Conservation (phyloP, 2,113 vertebrate genomes). For the Micromys minutus region DNA sequence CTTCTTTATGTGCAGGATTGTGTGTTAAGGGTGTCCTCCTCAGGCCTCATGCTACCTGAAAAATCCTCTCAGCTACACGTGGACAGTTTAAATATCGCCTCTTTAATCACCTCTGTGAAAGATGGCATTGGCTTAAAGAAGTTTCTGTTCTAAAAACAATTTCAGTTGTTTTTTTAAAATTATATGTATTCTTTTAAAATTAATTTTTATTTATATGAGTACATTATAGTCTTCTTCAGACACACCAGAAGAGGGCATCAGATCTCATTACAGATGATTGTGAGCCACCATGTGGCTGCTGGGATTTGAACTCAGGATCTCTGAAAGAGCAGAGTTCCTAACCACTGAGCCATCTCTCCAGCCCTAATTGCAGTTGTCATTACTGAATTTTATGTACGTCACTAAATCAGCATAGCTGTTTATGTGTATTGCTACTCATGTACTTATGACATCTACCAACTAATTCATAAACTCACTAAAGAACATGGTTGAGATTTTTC, state of each 20-base stretch:
- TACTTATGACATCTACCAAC: background rate
- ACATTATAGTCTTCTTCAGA: too few species aligned
- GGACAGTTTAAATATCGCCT: conserved; percentile 2
- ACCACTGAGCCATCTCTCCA: too few species aligned
- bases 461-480: background rate
- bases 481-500: background rate
- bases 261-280: too few species aligned
- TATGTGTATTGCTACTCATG: background rate
- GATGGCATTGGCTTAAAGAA: background rate
- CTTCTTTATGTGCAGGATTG: background rate
- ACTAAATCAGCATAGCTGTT: background rate
- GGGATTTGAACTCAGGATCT: too few species aligned
- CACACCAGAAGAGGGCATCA: too few species aligned
- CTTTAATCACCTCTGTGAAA: background rate
- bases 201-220: too few species aligned
- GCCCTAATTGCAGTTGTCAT: background rate
- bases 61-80: conserved; percentile 19
- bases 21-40: background rate
- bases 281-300: too few species aligned
- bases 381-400: background rate
- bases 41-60: background rate
- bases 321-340: too few species aligned
- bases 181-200: too few species aligned
- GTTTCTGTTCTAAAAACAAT: background rate
- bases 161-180: too few species aligned